Conservation (phyloP, 2,113 vertebrate species). For the Gopherus evgoodei region DNA sequence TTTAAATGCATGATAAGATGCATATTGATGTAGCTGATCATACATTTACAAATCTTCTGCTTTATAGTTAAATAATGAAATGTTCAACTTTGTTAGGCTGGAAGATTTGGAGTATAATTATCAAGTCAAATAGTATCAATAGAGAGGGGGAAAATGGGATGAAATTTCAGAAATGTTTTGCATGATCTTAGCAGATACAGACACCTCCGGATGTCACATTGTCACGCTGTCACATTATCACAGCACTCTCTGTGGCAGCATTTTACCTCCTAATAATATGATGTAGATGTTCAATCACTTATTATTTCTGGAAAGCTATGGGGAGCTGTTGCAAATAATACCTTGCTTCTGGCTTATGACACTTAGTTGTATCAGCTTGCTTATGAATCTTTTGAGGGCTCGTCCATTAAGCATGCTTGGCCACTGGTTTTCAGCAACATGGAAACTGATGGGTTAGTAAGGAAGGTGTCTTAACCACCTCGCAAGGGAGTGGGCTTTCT, state of each 20-base stretch:
- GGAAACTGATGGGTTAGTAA: neutral
- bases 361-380: neutral
- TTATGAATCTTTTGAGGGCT: neutral
- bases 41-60: neutral
- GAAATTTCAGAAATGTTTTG: neutral
- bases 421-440: neutral
- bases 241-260: neutral
- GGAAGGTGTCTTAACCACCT: neutral
- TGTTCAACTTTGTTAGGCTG: neutral
- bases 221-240: neutral
- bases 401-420: neutral
- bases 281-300: neutral
- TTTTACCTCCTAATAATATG: neutral
- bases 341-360: neutral
- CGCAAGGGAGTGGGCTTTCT: neutral
- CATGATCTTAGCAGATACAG: neutral
- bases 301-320: accelerated
- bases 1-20: neutral
- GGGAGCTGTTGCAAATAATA: accelerated
- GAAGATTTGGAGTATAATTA: neutral
- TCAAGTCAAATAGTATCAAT: neutral
- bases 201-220: neutral
- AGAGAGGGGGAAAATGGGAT: neutral
- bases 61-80: neutral
- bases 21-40: neutral